These are phyloP conservation scores for Labeo rohita DNA, from an alignment of 2,113 vertebrate species.

Conservation along the genomic window DNA sequence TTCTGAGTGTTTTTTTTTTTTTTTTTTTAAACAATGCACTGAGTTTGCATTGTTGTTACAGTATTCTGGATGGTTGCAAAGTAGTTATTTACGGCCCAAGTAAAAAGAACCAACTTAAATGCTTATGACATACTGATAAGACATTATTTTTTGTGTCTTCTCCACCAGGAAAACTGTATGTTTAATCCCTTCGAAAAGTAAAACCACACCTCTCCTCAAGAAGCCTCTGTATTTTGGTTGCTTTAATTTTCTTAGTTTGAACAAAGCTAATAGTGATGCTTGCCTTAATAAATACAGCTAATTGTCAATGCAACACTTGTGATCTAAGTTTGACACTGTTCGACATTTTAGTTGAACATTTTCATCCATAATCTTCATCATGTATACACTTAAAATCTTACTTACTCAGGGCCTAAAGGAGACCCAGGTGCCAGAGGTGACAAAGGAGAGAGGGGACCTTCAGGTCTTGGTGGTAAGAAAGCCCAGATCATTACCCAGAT, in stretches of 20 bases:
- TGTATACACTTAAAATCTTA: neutral
- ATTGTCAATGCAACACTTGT: neutral
- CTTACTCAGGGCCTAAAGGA: slow-evolving; percentile 34
- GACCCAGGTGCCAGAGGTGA: neutral
- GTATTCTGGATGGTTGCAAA: neutral
- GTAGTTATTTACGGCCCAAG: neutral
- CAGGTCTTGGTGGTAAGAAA: slow-evolving; percentile 9
- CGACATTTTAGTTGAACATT: neutral
- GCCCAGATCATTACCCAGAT: neutral
- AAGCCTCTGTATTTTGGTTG: neutral
- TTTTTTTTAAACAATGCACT: neutral
- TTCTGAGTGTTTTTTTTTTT: neutral
- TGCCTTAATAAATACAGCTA: neutral
- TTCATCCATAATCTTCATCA: neutral
- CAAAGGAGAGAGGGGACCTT: neutral
- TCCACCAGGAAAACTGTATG: neutral
- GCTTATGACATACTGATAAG: neutral
- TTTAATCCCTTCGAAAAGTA: neutral
- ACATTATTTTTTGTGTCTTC: neutral
- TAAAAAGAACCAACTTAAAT: neutral
- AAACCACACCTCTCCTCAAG: neutral
- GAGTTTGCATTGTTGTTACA: neutral
- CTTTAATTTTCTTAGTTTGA: neutral
- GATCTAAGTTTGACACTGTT: neutral
- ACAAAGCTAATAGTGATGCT: neutral